A percentile compares a stretch with the other conserved stretches of the same genome.
Evolutionary conservation across 2,797 vertebrate species (phyloP).

Genomic region (Falco biarmicus): DNA sequence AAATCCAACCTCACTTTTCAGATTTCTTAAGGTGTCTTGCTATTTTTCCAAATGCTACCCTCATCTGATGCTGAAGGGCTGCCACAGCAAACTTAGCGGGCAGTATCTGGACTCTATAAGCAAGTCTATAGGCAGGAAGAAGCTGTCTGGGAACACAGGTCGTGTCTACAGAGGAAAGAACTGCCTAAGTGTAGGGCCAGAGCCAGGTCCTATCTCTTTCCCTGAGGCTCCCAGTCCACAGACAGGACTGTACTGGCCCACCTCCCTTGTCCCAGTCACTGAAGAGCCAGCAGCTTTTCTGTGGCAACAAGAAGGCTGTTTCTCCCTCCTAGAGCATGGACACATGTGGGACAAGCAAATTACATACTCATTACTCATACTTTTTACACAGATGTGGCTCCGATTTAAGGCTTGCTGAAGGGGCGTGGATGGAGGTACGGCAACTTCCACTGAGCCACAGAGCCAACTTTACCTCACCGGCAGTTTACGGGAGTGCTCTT

Average conservation of each 20-base stretch:
- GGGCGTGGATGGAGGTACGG: neutral
- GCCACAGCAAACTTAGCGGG: neutral
- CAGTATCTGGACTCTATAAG: neutral
- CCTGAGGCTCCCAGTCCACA: neutral
- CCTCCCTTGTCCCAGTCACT: neutral
- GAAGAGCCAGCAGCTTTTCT: neutral
- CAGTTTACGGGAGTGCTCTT: neutral
- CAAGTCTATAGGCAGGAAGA: neutral
- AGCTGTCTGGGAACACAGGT: neutral
- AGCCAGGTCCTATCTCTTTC: neutral
- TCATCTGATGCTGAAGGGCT: neutral
- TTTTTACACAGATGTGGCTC: neutral
- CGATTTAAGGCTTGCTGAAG: neutral
- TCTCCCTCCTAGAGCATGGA: neutral
- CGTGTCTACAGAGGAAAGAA: neutral
- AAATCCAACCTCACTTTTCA: neutral
- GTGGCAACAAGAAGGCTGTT: neutral
- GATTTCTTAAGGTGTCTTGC: neutral
- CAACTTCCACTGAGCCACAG: neutral
- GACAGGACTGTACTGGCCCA: neutral
- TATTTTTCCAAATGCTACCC: neutral
- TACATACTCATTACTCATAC: neutral
- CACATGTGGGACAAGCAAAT: neutral
- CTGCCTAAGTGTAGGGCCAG: neutral
- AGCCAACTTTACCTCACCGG: accelerated